These are phyloP conservation scores for Ammodytes dubius DNA, from an alignment of 2,113 vertebrate genomes.

Conservation along the genomic window DNA sequence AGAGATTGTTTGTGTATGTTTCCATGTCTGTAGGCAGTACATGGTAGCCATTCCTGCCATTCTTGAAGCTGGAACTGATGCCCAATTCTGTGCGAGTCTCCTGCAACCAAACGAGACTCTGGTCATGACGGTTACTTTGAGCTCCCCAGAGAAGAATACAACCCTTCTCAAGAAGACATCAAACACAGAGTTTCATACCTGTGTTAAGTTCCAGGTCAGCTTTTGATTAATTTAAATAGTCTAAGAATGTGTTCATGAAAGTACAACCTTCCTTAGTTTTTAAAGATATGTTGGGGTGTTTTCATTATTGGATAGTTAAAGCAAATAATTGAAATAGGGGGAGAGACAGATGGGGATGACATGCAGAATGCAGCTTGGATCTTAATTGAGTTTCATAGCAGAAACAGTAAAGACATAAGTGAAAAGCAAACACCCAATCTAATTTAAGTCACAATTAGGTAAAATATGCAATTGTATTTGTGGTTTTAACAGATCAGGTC, in stretches of 20 bases:
- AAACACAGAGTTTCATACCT: conserved; percentile 59
- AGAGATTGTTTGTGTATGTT: neutral
- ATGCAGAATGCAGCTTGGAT: no score
- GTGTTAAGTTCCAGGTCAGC: conserved; percentile 68
- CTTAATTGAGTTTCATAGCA: no score
- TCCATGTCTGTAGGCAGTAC: conserved; percentile 60
- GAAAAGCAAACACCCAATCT: no score
- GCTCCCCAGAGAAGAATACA: neutral
- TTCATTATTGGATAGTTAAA: no score
- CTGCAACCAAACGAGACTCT: conserved; percentile 74
- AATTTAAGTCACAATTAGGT: no score
- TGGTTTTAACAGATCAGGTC: no score
- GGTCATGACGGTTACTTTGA: conserved; percentile 68
- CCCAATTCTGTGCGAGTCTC: conserved; percentile 73
- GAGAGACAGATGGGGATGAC: no score
- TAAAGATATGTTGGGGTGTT: no score
- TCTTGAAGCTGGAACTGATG: conserved; percentile 73
- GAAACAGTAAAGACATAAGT: no score
- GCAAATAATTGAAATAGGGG: no score
- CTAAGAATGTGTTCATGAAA: neutral
- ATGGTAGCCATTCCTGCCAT: conserved; percentile 78
- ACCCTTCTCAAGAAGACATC: conserved; percentile 45
- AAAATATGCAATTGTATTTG: no score
- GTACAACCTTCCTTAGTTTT: neutral
- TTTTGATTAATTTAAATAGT: neutral